Conservation (phyloP, 2,797 vertebrate species). For the Crax fasciolata region DNA sequence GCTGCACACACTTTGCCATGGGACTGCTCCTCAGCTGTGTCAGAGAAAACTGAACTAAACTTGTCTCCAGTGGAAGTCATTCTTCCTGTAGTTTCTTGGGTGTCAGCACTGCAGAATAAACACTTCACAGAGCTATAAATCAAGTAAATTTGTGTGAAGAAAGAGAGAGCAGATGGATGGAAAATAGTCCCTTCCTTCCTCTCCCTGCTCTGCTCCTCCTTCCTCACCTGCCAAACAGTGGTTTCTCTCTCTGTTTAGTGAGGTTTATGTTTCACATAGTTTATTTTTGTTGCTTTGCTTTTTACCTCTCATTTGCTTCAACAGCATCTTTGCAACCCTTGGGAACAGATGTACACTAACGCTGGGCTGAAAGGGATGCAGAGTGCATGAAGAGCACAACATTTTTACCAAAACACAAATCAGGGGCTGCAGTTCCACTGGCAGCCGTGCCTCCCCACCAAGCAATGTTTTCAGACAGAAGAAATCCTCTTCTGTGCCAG, state of each 20-base stretch:
- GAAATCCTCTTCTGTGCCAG: not conserved
- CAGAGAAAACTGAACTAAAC: not conserved
- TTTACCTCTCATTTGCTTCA: not conserved
- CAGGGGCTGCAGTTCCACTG: not conserved
- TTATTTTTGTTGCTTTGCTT: not conserved
- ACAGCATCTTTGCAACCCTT: not conserved
- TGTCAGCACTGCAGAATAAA: not conserved
- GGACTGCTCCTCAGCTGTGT: not conserved
- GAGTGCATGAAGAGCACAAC: not conserved
- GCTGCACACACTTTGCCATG: not conserved
- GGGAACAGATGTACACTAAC: not conserved
- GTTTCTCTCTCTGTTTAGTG: not conserved
- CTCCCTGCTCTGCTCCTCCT: not conserved
- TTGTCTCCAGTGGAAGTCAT: not conserved
- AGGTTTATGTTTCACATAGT: not conserved
- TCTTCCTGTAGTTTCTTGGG: not conserved
- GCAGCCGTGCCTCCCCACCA: not conserved
- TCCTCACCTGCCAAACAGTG: not conserved
- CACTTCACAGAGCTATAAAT: slow-evolving; percentile 31
- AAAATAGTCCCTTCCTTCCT: not conserved
- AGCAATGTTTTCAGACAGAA: fast-evolving
- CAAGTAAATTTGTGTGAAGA: not conserved
- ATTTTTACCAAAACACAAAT: not conserved
- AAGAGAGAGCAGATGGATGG: not conserved
- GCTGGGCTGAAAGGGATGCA: not conserved